A percentile compares a stretch with the other conserved stretches of the same genome.
phyloP scores from a whole-genome alignment of 2,113 vertebrate species.

The Anguilla rostrata region DNA sequence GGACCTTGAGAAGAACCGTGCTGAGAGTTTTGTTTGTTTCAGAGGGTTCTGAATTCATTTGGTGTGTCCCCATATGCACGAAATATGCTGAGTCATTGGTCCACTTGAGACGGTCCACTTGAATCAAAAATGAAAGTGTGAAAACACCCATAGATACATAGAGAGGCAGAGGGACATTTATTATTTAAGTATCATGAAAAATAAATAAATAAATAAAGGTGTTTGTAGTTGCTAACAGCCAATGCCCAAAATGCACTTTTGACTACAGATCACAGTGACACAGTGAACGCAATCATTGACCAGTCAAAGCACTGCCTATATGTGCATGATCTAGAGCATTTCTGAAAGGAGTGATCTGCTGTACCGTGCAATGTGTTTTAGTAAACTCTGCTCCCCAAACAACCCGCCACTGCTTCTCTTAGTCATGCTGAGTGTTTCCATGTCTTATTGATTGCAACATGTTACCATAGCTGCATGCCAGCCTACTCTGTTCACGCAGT shows the following conservation, averaged over 20 bases:
- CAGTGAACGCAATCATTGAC: not conserved
- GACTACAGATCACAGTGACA: not conserved
- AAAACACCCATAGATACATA: not conserved
- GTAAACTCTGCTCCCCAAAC: slow-evolving; percentile 26
- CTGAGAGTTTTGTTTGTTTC: too few species aligned
- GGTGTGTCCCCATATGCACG: too few species aligned
- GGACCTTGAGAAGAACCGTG: too few species aligned
- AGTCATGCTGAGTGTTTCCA: slow-evolving; percentile 27
- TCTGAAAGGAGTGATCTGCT: not conserved
- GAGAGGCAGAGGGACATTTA: not conserved
- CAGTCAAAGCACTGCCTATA: not conserved
- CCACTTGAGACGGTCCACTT: too few species aligned
- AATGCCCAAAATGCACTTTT: not conserved
- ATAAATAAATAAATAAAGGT: not conserved
- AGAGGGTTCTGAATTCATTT: too few species aligned
- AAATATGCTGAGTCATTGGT: too few species aligned
- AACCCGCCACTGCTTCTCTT: slow-evolving; percentile 22
- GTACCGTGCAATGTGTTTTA: not conserved
- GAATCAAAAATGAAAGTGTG: too few species aligned
- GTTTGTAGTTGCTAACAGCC: not conserved
- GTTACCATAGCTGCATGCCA: slow-evolving; percentile 56
- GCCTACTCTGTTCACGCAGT: slow-evolving; percentile 30
- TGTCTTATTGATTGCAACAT: slow-evolving; percentile 35
- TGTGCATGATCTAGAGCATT: not conserved
- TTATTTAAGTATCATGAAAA: not conserved